Percentiles rank a stretch among this genome's conserved stretches.
Evolutionary conservation across 2,113 vertebrate genomes (phyloP).

Genomic region (Probosciger aterrimus): DNA sequence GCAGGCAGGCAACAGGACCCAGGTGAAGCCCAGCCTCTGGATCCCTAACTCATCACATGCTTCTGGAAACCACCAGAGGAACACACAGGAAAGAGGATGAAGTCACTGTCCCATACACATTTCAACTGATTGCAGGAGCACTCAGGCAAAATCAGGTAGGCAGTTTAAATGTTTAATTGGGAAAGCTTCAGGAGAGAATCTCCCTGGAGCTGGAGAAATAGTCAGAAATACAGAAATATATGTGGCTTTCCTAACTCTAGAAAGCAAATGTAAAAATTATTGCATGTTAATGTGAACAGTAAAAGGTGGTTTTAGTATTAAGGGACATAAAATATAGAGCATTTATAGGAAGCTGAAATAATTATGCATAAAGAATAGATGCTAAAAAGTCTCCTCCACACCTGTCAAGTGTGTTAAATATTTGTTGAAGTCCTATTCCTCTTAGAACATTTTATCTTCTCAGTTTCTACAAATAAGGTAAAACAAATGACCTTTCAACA

Average conservation of each 20-base stretch:
- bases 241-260: background rate
- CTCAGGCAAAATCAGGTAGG: constrained; percentile 57
- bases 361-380: background rate
- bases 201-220: background rate
- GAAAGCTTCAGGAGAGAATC: background rate
- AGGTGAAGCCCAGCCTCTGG: constrained; percentile 3
- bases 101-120: background rate
- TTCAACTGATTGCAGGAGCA: constrained; percentile 15
- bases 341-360: background rate
- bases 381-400: background rate
- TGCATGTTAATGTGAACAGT: background rate
- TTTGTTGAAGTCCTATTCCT: background rate
- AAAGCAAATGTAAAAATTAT: background rate
- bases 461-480: background rate
- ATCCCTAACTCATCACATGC: constrained; percentile 72
- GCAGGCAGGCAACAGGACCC: constrained; percentile 60
- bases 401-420: background rate
- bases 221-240: background rate
- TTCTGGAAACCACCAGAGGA: constrained; percentile 63
- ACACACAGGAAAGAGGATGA: constrained; percentile 33
- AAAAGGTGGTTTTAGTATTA: background rate
- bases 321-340: background rate
- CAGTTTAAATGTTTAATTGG: background rate
- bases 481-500: background rate
- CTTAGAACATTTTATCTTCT: background rate